Evolutionary conservation across 2,888 invertebrate genomes (phyloP), one percentile per base, ranked within the genome.

Genomic region (Cosmorhoe ocellata): DNA sequence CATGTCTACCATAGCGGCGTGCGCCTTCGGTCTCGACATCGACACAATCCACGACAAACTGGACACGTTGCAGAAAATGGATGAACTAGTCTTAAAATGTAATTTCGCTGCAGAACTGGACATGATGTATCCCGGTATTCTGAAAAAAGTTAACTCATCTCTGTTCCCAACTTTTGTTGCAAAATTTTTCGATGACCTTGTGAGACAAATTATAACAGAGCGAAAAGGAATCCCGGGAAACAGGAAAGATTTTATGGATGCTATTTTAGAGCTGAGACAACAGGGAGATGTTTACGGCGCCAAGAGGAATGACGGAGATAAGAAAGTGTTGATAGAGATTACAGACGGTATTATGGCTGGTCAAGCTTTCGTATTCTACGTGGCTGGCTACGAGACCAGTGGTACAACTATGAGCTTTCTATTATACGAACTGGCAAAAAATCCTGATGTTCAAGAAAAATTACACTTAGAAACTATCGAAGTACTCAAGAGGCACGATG

Each of bases 321-420:
- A 59, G 26, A 42, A 58, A 1, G 12, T 50, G 1, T 13, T 7
- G 11, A 3, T 76, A 18, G 70, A 75, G 50, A 51, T 83, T 4
- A 74, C 75, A 3, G 74, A 83, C 0, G 66, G 61, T 5, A 38
- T 81, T 0, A 77, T 85, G 6, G 71, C 76, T 5, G 80, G 86
- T 0, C 86, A 90, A 59, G 79, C 79, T 2, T 81, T 84, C 56
- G 66, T 86, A 12, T 85, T 90, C 57, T 88, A 83, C 44, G 66
- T 69, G 1, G 91, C 79, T 5, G 90, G 90, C 0, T 90, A 81
- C 51, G 90, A 90, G 52, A 88, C 89, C 0, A 82, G 79, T 28
- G 81, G 89, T 0, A 79, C 82, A 0, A 79, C 82, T 0, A 69
- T 87, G 58, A 52, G 76, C 0, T 84, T 76, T 40, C 56, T 78